A percentile compares a stretch with the other conserved stretches of the same genome.
Conservation (phyloP, 1,140 invertebrate species). For the Saccostrea cuccullata region DNA sequence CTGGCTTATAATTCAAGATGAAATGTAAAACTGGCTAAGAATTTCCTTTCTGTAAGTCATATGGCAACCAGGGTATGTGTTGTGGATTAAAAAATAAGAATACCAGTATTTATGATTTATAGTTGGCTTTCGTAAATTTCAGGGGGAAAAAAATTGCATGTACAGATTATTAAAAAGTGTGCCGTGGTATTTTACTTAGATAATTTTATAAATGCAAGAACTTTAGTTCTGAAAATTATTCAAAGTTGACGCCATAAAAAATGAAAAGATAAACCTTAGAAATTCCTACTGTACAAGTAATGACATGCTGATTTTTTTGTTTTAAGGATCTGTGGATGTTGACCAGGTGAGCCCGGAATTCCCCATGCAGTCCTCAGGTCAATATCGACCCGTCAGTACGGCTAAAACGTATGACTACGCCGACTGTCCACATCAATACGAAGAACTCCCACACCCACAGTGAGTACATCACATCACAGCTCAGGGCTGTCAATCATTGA, state of each 20-base stretch:
- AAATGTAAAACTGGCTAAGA: background rate
- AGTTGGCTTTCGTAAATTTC: no score
- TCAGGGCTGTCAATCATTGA: background rate
- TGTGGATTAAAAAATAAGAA: background rate
- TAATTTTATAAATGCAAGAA: no score
- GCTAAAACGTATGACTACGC: constrained; percentile 54
- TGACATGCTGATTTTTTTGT: no score
- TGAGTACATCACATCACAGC: background rate
- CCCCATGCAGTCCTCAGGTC: background rate
- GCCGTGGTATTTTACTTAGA: no score
- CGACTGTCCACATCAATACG: constrained; percentile 54
- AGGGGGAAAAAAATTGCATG: no score
- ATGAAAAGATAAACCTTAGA: no score
- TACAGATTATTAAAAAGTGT: no score
- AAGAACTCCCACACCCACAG: constrained; percentile 55
- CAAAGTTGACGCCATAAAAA: no score
- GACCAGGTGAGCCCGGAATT: constrained; percentile 42
- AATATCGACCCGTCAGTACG: constrained; percentile 47
- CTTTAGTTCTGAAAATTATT: no score
- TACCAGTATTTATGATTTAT: background rate
- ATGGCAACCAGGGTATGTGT: no score
- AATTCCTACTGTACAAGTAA: no score
- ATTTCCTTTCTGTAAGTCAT: background rate
- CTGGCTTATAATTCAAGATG: background rate
- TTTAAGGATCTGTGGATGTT: constrained; percentile 37